Percentiles rank a stretch among this genome's conserved stretches.
Conservation (phyloP, 2,113 vertebrate genomes). For the Zootoca vivipara region DNA sequence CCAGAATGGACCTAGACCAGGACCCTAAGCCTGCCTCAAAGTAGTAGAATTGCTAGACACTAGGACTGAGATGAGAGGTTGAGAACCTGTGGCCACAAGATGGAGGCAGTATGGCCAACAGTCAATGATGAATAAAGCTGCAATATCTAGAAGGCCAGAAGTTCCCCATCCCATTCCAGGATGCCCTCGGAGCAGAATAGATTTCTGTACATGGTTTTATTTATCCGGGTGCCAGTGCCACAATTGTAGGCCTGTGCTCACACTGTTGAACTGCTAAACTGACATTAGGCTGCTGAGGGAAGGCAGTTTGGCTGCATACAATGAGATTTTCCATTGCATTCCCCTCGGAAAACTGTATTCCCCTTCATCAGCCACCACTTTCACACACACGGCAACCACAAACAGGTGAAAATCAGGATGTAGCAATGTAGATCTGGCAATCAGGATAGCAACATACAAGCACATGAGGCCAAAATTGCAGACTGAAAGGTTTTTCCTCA, state of each 20-base stretch:
- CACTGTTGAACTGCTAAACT: constrained; percentile 58
- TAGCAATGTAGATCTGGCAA: no score
- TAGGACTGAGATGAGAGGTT: neutral
- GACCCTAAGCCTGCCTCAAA: neutral
- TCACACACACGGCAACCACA: constrained; percentile 17
- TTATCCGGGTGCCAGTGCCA: constrained; percentile 6
- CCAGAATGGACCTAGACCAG: no score
- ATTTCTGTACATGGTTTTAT: neutral
- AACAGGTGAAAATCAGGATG: neutral
- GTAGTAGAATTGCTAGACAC: neutral
- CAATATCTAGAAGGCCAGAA: no score
- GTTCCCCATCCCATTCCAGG: neutral
- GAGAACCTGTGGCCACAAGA: no score
- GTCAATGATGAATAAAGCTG: no score
- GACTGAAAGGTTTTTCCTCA: no score
- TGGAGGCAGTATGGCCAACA: no score
- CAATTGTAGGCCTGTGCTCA: constrained; percentile 13
- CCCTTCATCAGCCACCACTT: constrained; percentile 16
- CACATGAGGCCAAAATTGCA: no score
- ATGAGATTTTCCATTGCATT: neutral
- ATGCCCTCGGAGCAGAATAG: neutral
- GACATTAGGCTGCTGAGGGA: constrained; percentile 47
- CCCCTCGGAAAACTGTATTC: constrained; percentile 25
- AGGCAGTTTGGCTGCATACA: constrained; percentile 59
- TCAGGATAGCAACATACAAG: no score